Percentiles rank a stretch among this genome's conserved stretches.
Evolutionary conservation across 1,140 invertebrate species (phyloP).

Genomic region (Hyles euphorbiae): DNA sequence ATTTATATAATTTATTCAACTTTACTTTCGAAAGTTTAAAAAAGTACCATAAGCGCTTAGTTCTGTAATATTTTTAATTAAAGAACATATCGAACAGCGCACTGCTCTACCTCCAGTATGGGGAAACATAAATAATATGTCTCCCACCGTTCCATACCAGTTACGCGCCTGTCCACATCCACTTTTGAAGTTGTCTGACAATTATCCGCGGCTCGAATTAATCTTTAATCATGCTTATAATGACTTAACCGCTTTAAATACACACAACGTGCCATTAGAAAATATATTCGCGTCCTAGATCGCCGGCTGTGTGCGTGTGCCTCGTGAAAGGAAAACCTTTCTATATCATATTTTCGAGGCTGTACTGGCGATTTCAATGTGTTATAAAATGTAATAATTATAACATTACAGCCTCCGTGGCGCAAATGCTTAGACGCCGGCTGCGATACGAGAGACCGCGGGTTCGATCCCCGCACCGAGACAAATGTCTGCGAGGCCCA

Average conservation of each 20-base stretch:
- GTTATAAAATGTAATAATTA: not conserved
- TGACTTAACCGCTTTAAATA: slow-evolving; percentile 1
- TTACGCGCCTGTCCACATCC: not conserved
- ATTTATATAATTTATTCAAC: no score
- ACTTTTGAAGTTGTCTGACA: not conserved
- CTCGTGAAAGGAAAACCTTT: not conserved
- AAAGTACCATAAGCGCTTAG: no score
- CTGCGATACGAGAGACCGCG: no score
- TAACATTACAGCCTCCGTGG: no score
- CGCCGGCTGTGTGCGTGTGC: not conserved
- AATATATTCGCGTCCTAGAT: slow-evolving; percentile 1
- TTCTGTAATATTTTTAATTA: no score
- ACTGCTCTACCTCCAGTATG: no score
- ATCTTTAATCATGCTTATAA: slow-evolving; percentile 4
- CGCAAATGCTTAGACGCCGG: no score
- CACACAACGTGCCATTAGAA: not conserved
- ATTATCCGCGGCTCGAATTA: slow-evolving; percentile 1
- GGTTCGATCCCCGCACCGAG: no score
- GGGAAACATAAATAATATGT: not conserved
- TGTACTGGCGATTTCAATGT: not conserved
- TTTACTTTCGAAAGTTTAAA: no score
- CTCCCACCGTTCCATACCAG: not conserved
- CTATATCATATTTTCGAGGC: not conserved
- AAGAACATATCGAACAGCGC: no score
- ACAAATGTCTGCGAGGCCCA: no score